phyloP scores from a whole-genome alignment of 2,113 vertebrate species.

The Columba janthina region DNA sequence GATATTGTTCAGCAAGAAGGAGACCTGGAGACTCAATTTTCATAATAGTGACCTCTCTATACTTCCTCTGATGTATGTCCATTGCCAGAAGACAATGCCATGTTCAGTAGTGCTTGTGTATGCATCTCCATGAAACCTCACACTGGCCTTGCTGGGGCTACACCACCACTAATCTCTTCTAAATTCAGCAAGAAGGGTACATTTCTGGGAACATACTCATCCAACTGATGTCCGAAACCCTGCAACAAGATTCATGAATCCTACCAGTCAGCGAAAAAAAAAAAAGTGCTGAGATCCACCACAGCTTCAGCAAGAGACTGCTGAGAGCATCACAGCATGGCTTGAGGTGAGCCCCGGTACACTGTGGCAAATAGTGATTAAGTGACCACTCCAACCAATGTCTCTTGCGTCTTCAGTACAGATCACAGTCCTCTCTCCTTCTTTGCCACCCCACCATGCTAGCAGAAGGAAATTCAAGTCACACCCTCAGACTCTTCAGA shows the following conservation, averaged over 20 bases:
- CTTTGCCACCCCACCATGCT: background rate
- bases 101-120: background rate
- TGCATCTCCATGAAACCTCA: background rate
- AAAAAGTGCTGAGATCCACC: background rate
- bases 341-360: background rate
- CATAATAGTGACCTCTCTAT: background rate
- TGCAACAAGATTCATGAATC: background rate
- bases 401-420: background rate
- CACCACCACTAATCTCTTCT: background rate
- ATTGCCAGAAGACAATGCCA: background rate
- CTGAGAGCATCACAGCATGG: background rate
- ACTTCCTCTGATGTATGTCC: fast-evolving
- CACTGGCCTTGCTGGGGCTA: background rate
- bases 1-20: background rate
- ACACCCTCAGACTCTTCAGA: background rate
- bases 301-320: background rate
- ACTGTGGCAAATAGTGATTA: fast-evolving
- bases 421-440: fast-evolving
- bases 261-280: background rate
- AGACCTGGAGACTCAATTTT: background rate
- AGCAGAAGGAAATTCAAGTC: background rate
- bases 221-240: fast-evolving
- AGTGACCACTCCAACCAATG: background rate
- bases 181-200: background rate
- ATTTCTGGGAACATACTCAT: background rate